Percentiles rank a stretch among this genome's conserved stretches.
phyloP scores from a whole-genome alignment of 2,888 invertebrate genomes.

The Ormyrus thymus region DNA sequence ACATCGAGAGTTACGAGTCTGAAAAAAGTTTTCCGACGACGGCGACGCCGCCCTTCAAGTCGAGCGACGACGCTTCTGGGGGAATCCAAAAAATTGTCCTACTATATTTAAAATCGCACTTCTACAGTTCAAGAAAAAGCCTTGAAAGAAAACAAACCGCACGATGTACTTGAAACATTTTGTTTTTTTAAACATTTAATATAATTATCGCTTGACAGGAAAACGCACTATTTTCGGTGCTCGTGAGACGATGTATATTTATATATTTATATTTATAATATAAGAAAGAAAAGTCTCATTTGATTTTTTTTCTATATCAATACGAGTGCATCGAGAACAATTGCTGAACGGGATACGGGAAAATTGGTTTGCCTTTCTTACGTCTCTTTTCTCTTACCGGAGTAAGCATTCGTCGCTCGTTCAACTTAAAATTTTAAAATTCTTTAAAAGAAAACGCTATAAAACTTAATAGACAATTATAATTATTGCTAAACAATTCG shows the following conservation, averaged over 20 bases:
- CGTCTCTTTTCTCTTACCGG: constrained; percentile 36
- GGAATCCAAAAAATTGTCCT: constrained; percentile 37
- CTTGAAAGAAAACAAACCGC: constrained; percentile 47
- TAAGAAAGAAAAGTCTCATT: constrained; percentile 37
- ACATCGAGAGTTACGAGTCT: constrained; percentile 71
- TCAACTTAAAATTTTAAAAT: constrained; percentile 30
- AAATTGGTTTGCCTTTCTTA: constrained; percentile 32
- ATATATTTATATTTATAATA: constrained; percentile 2
- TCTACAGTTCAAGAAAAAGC: constrained; percentile 29
- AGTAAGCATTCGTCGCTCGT: constrained; percentile 22
- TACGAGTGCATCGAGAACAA: constrained; percentile 58
- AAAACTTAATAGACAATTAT: constrained; percentile 55
- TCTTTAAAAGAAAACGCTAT: constrained; percentile 42
- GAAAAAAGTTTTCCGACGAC: constrained; percentile 65
- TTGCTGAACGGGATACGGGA: constrained; percentile 51
- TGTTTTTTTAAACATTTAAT: constrained; percentile 26
- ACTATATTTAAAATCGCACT: constrained; percentile 55
- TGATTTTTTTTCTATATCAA: constrained; percentile 39
- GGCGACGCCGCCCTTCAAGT: constrained; percentile 58
- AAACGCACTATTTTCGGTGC: constrained; percentile 44
- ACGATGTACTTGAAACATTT: constrained; percentile 25
- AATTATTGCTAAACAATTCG: constrained; percentile 53
- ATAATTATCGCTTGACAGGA: constrained; percentile 50
- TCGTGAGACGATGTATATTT: constrained; percentile 44
- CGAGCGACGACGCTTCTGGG: constrained; percentile 30